Percentiles rank a stretch among this genome's conserved stretches.
phyloP scores from a whole-genome alignment of 2,888 invertebrate species.

The Rhabditoides inermis region DNA sequence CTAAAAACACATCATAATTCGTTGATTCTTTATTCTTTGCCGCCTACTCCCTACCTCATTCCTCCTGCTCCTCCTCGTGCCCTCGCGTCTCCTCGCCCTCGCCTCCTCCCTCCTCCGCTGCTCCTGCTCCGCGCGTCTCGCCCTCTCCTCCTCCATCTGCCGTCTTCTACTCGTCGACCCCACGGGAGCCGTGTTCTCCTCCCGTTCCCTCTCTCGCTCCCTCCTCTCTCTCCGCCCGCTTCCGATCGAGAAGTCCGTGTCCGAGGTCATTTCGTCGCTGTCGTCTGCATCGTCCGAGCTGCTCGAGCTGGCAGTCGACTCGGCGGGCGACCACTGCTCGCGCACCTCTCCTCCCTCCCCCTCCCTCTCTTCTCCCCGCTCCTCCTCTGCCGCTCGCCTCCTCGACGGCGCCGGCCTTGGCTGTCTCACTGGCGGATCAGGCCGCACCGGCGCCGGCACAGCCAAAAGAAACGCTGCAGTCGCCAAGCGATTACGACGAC shows the following conservation, averaged over 20 bases:
- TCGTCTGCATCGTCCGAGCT: constrained; percentile 1
- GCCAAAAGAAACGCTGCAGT: too few relatives aligned
- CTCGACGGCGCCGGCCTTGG: too few relatives aligned
- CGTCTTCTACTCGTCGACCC: not conserved
- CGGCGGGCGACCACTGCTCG: not conserved
- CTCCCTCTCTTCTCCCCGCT: not conserved
- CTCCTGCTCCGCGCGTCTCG: not conserved
- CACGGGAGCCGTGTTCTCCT: constrained; percentile 1
- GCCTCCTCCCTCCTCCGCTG: constrained; percentile 1
- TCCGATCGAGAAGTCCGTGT: constrained; percentile 7
- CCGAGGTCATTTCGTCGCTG: constrained; percentile 6
- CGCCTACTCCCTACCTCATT: not conserved
- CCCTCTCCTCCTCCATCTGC: not conserved
- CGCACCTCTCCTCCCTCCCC: not conserved
- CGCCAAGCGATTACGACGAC: too few relatives aligned
- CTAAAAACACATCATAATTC: too few relatives aligned
- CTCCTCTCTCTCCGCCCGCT: not conserved
- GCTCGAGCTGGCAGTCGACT: not conserved
- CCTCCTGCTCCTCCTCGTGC: not conserved
- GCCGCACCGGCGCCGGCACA: too few relatives aligned
- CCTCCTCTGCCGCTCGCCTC: not conserved
- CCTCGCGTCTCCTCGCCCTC: not conserved
- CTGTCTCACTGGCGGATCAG: too few relatives aligned
- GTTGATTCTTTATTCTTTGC: not conserved
- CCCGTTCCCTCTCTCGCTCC: constrained; percentile 1